These are phyloP conservation scores for Phyllopteryx taeniolatus DNA, from an alignment of 2,113 vertebrate species.

Conservation along the genomic window DNA sequence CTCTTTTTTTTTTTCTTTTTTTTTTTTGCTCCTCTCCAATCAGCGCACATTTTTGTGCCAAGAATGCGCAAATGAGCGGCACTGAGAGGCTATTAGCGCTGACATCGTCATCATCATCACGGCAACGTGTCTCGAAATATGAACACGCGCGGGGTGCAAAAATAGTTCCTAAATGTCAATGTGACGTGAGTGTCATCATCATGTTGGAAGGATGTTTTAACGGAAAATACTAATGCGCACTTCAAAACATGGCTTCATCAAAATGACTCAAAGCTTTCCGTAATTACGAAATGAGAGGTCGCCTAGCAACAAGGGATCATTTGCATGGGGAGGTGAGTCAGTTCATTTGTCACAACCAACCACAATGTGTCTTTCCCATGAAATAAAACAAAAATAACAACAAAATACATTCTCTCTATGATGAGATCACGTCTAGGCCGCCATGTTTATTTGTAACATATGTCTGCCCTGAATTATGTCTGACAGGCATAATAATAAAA, in stretches of 20 bases:
- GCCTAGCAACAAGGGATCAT: background rate
- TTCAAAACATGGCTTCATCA: background rate
- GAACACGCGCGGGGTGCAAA: conserved; percentile 15
- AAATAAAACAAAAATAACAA: background rate
- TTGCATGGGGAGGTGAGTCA: background rate
- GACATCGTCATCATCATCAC: conserved; percentile 21
- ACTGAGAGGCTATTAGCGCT: conserved; percentile 60
- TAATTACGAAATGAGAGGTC: background rate
- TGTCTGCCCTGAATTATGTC: background rate
- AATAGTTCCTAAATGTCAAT: background rate
- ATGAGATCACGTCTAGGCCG: background rate
- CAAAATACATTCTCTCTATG: background rate
- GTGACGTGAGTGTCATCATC: background rate
- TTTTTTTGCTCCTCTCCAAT: conserved; percentile 39
- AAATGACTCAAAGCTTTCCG: background rate
- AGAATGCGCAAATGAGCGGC: conserved; percentile 58
- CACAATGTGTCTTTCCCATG: background rate
- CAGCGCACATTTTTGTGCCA: conserved; percentile 65
- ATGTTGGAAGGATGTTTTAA: background rate
- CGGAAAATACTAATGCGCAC: background rate
- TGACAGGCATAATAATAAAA: background rate
- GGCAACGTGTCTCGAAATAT: conserved; percentile 51
- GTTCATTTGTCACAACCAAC: background rate
- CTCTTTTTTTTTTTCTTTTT: conserved; percentile 62
- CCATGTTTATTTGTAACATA: too few species aligned